Evolutionary conservation across 2,797 vertebrate species (phyloP), one percentile per base, ranked within the genome.

Genomic region (Sebastes glaucus): DNA sequence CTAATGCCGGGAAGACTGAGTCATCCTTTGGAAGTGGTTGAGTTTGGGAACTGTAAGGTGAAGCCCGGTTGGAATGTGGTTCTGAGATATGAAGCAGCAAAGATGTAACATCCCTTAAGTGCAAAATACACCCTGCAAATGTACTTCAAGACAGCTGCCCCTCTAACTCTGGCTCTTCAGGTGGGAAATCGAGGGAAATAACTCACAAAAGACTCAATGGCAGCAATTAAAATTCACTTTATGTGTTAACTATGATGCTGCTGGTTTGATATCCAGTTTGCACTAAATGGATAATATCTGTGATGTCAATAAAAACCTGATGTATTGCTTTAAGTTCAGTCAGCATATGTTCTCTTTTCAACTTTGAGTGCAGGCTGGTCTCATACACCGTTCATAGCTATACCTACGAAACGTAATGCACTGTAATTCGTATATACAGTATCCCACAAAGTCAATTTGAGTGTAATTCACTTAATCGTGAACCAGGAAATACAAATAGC

Each of bases 1-100:
- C 57, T 56, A 70, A 69, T 82, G 63, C 52, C 16, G 1, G 77
- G 49, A 82, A 84, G n/a, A 20, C 28, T 81, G 72, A 81, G 72
- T 87, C 85, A 81, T 80, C 28, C 3, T 27, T 18, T 81, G 67
- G 52, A 82, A 38, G 32, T 16, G 42, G 16, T 27, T 38, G 4
- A 52, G 42, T 79, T 76, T 38, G 42, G 32, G 69, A 74, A 33
- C n/a, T 23, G n/a, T 35, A 10, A 63, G 55, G 11, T 56, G 73
- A 6, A 32, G 53, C 75, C 68, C 23, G 42, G 14, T 57, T 72
- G 75, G 57, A 82, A 71, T 71, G 65, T 25, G n/a, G 22, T 25
- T 67, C 42, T 52, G 57, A 68, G 63, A 86, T 53, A 70, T 20
- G 25, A 83, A 71, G 16, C 25, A 65, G 68, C 7, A 70, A 78